Conservation (phyloP, 1,140 invertebrate species). For the Polypedilum pembai region DNA sequence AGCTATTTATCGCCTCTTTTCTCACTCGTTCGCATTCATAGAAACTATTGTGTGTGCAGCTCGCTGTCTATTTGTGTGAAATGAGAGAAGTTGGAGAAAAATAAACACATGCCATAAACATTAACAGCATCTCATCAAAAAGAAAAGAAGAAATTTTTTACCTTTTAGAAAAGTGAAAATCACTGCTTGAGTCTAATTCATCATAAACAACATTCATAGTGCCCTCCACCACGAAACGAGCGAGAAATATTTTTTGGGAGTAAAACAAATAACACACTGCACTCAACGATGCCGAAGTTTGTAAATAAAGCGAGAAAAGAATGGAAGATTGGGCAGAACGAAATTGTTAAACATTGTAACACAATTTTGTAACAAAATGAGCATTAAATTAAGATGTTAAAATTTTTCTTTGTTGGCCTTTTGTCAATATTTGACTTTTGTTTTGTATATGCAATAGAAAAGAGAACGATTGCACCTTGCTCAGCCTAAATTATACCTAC, state of each 20-base stretch:
- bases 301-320: too few species aligned
- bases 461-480: conserved; percentile 13
- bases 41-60: background rate
- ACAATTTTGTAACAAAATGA: conserved; percentile 10
- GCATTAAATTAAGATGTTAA: conserved; percentile 12
- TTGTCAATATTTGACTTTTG: conserved; percentile 7
- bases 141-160: background rate
- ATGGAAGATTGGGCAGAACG: too few species aligned
- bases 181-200: conserved; percentile 9
- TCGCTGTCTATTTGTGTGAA: background rate
- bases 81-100: background rate
- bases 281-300: too few species aligned
- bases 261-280: background rate
- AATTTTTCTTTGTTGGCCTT: background rate
- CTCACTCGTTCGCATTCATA: background rate
- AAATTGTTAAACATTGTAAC: background rate
- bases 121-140: background rate
- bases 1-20: conserved; percentile 8
- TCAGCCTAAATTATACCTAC: background rate
- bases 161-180: background rate
- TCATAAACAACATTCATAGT: background rate
- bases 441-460: background rate
- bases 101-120: conserved; percentile 2
- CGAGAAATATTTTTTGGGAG: background rate
- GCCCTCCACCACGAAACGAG: background rate